phyloP scores from a whole-genome alignment of 2,113 vertebrate genomes.

The Pollimyrus isidori region DNA sequence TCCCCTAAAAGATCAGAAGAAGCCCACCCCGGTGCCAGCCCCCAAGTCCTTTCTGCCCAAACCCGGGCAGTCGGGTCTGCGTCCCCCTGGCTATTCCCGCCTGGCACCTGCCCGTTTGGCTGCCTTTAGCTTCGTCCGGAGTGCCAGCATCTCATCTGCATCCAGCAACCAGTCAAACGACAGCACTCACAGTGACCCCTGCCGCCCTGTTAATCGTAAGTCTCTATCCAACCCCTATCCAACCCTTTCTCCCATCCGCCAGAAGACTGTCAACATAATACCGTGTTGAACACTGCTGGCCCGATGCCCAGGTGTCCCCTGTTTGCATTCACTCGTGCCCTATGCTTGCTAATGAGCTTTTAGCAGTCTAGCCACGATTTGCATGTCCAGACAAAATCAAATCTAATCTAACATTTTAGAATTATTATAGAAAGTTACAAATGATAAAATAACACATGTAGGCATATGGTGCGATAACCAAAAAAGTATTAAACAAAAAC shows the following conservation, averaged over 20 bases:
- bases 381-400: background rate
- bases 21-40: conserved; percentile 52
- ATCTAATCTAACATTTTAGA: background rate
- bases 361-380: background rate
- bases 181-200: conserved; percentile 71
- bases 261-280: background rate
- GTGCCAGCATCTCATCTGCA: conserved; percentile 82
- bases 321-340: background rate
- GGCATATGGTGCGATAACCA: background rate
- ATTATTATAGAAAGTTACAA: background rate
- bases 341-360: background rate
- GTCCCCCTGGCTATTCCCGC: conserved; percentile 79
- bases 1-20: conserved; percentile 59
- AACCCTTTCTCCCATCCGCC: background rate
- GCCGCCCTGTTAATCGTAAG: conserved; percentile 76
- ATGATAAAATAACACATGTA: background rate
- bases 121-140: conserved; percentile 84
- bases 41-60: conserved; percentile 75
- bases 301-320: background rate
- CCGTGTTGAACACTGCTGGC: background rate
- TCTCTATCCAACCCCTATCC: conserved; percentile 24
- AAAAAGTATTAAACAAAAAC: background rate
- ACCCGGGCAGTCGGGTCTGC: conserved; percentile 74
- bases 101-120: conserved; percentile 77
- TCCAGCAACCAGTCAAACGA: conserved; percentile 80